Evolutionary conservation across 2,888 invertebrate genomes (phyloP), one percentile per base, ranked within the genome.

Genomic region (Pollenia griseotomentosa): DNA sequence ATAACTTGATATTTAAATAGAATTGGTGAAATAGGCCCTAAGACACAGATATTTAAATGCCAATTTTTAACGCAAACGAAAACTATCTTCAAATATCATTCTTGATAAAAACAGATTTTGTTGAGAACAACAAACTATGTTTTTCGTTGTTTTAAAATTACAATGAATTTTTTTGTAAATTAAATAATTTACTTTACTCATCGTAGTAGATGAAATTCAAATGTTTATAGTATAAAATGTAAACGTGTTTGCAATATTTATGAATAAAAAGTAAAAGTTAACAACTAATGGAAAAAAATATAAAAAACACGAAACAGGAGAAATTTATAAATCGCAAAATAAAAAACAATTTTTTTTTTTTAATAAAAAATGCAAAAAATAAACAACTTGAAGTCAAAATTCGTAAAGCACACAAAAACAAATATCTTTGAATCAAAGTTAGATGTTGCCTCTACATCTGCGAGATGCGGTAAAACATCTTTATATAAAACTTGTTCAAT

Each of bases 181-280:
- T 33, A 33, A 33, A 33, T 33, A 33, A 33, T 33, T 6, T 6
- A 33, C 4, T 33, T 33, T 33, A 33, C 33, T 4, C 33, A 33
- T 33, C 33, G 33, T 33, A 5, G 5, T 33, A 33, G 6, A 33
- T 33, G 33, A 10, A 63, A 44, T 10, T 63, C 9, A 63, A 63
- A 66, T 23, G 12, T 46, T 12, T 10, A 19, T 51, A 44, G 42
- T n/a, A 63, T 4, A 55, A 61, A 55, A 57, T 59, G 40, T 48
- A 48, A 83, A 84, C 83, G 65, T 80, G 83, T 80, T 66, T 70
- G 44, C 51, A 85, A 74, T 87, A 66, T 66, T 57, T 66, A 63
- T 82, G 48, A 73, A 73, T 48, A 79, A 87, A 33, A 87, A 87
- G 87, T 84, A 87, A 87, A 87, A 87, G 87, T 86, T 86, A 77